Percentiles rank a stretch among this genome's conserved stretches.
Conservation (phyloP, 2,113 vertebrate genomes). For the Oreochromis aureus region DNA sequence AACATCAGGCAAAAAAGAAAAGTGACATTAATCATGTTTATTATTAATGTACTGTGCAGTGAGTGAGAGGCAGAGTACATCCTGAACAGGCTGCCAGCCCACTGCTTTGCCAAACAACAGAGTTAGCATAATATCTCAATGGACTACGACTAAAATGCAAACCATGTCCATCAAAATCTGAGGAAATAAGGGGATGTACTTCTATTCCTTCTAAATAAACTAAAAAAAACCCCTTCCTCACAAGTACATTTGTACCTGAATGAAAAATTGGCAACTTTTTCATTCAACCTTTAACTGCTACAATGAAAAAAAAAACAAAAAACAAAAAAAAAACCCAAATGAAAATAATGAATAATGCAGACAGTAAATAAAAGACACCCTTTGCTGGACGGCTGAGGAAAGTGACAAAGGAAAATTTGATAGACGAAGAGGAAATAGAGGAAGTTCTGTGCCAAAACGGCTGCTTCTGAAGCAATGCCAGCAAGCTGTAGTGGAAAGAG, state of each 20-base stretch:
- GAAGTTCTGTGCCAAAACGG: neutral
- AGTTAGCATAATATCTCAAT: neutral
- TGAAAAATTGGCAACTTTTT: neutral
- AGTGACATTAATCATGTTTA: neutral
- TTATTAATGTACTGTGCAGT: neutral
- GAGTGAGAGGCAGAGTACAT: neutral
- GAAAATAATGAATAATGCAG: neutral
- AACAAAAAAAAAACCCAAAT: neutral
- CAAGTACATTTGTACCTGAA: neutral
- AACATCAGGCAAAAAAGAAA: neutral
- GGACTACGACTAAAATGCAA: neutral
- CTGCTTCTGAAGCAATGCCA: neutral
- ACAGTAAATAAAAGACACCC: neutral
- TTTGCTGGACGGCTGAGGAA: neutral
- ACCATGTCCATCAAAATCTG: neutral
- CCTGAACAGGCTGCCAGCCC: neutral
- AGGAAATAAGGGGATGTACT: neutral
- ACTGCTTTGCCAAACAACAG: neutral
- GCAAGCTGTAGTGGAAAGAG: neutral
- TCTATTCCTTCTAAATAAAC: neutral
- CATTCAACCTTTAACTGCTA: neutral
- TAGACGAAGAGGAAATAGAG: neutral
- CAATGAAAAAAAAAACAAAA: neutral
- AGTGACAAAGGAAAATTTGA: slow-evolving; percentile 14
- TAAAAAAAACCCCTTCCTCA: neutral